Base-by-base conservation (phyloP, 1,140 invertebrate species). In the Lycorma delicatula region DNA sequence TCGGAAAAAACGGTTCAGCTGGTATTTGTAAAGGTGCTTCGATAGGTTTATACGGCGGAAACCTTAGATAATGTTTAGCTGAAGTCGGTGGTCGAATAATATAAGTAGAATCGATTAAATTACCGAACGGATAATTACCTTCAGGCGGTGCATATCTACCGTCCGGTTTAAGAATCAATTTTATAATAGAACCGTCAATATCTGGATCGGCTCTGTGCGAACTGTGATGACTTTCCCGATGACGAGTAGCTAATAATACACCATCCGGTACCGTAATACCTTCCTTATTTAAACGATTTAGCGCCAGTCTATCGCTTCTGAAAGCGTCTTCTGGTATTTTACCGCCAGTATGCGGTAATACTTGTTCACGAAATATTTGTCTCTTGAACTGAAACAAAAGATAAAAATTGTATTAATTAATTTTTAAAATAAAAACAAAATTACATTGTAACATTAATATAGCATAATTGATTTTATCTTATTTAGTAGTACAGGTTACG, bases 311-410 rank as follows among this genome's bases (percentile, higher is more conserved):
- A 67, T 83, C 80, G 0, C 76, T 73, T 52, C 72, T 72, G 60
- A 83, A 83, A 18, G 81, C 81, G 49, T 79, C 77, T 54, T 83
- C 81, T 0, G 81, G 81, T 58, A 84, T 82, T 70, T 81, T 82
- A 3, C 81, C 81, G 31, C 81, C 81, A 11, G 75, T 67, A 56
- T 79, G 74, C 16, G 81, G 81, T 23, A 81, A 60, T 13, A 84
- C 75, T 66, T 83, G 78, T 61, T 84, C 81, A 25, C 81, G 72
- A 70, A 80, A 83, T 57, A 83, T 77, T 66, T 83, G 80, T 22
- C 81, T 72, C 67, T 83, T 83, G n/a, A n/a, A n/a, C n/a, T n/a
- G n/a, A n/a, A n/a, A n/a, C n/a, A n/a, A n/a, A n/a, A n/a, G n/a
- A n/a, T n/a, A n/a, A n/a, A n/a, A n/a, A n/a, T n/a, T n/a, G n/a